These are phyloP conservation scores for Bacillus rossius DNA, from an alignment of 1,140 invertebrate genomes.

Conservation along the genomic window DNA sequence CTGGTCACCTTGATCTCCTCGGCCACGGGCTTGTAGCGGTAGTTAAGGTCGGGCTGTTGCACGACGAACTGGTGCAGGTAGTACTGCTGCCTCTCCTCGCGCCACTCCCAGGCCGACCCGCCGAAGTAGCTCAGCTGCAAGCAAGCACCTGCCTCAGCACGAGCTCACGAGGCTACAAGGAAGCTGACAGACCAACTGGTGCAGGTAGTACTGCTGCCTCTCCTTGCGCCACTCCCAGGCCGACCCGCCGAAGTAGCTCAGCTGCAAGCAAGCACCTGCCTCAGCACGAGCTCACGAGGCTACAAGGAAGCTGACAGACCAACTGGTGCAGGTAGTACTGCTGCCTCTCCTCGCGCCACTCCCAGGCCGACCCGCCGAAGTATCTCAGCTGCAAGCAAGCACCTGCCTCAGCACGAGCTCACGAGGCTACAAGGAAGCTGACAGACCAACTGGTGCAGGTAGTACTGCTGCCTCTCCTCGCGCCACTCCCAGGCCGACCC, in stretches of 20 bases:
- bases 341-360: too few species aligned
- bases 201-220: conserved; percentile 57
- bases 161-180: background rate
- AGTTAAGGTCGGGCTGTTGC: conserved; percentile 59
- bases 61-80: conserved; percentile 57
- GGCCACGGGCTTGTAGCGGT: conserved; percentile 49
- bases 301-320: too few species aligned
- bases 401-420: too few species aligned
- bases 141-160: background rate
- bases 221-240: conserved; percentile 54
- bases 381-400: too few species aligned
- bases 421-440: too few species aligned
- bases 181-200: conserved; percentile 50
- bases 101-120: conserved; percentile 57
- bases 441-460: too few species aligned
- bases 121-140: conserved; percentile 55
- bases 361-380: too few species aligned
- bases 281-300: too few species aligned
- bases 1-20: conserved; percentile 40
- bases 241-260: conserved; percentile 57
- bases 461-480: too few species aligned
- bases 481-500: too few species aligned
- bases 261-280: too few species aligned
- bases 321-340: too few species aligned
- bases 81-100: conserved; percentile 46